These are phyloP conservation scores for Hirudinaria manillensis DNA, from an alignment of 2,888 invertebrate species.

Conservation along the genomic window DNA sequence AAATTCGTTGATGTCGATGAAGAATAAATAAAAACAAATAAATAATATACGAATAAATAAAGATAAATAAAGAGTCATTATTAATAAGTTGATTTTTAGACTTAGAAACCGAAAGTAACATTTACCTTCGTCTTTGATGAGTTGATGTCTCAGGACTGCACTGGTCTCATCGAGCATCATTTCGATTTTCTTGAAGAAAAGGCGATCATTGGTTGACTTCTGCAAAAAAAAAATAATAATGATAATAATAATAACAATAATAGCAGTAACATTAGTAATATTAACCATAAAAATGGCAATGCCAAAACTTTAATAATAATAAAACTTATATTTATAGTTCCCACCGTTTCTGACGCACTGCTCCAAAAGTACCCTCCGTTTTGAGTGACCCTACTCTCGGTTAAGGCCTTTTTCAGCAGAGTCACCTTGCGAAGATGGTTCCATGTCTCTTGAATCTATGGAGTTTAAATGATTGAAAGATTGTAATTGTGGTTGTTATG, in stretches of 20 bases:
- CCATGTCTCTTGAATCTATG: slow-evolving; percentile 66
- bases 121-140: slow-evolving; percentile 79
- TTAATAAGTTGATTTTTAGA: no score
- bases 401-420: slow-evolving; percentile 75
- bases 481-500: neutral
- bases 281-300: no score
- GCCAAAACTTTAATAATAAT: no score
- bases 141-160: slow-evolving; percentile 91
- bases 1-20: no score
- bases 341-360: slow-evolving; percentile 54
- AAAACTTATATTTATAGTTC: no score
- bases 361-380: slow-evolving; percentile 92
- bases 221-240: slow-evolving; percentile 53
- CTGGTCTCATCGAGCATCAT: slow-evolving; percentile 89
- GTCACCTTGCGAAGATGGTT: slow-evolving; percentile 74
- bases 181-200: slow-evolving; percentile 93
- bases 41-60: no score
- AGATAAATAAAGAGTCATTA: no score
- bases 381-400: slow-evolving; percentile 71
- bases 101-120: no score
- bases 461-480: neutral
- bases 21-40: no score
- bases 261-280: no score
- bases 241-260: neutral
- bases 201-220: slow-evolving; percentile 76